Evolutionary conservation across 2,888 invertebrate genomes (phyloP).

Genomic region (Emmelina monodactyla): DNA sequence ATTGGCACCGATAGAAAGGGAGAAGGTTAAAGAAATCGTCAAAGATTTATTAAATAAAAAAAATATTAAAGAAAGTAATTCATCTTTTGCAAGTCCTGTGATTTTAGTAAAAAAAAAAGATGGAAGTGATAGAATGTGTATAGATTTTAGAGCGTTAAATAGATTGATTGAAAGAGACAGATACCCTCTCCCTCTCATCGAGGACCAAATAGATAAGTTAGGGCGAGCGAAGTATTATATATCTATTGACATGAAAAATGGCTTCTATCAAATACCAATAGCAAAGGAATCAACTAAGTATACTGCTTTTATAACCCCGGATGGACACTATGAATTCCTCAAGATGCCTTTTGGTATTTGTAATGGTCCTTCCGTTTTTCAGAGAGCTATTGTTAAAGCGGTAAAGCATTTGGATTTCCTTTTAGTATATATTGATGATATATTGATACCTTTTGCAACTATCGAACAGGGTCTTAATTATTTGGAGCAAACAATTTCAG

Average conservation of each 20-base stretch:
- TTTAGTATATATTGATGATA: constrained; percentile 15
- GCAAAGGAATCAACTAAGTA: constrained; percentile 11
- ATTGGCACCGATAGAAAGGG: constrained; percentile 14
- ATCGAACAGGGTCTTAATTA: constrained; percentile 12
- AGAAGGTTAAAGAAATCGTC: constrained; percentile 14
- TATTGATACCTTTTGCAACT: constrained; percentile 12
- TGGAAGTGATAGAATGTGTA: constrained; percentile 15
- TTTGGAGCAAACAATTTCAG: constrained; percentile 9
- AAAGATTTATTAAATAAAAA: constrained; percentile 12
- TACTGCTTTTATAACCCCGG: constrained; percentile 14
- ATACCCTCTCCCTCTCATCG: constrained; percentile 17
- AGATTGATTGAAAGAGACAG: constrained; percentile 14
- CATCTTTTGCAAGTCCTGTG: constrained; percentile 16
- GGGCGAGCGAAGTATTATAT: constrained; percentile 13
- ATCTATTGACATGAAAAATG: constrained; percentile 15
- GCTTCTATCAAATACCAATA: constrained; percentile 14
- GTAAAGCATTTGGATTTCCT: constrained; percentile 14
- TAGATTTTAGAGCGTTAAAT: constrained; percentile 17
- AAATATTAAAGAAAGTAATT: constrained; percentile 15
- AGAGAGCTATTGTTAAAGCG: constrained; percentile 14
- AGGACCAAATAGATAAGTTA: constrained; percentile 17
- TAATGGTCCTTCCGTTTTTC: constrained; percentile 17
- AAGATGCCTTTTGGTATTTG: constrained; percentile 18
- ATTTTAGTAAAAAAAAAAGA: constrained; percentile 17
- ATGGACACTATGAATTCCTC: constrained; percentile 15